Conservation (phyloP, 2,113 vertebrate genomes). For the Lophura nycthemera region DNA sequence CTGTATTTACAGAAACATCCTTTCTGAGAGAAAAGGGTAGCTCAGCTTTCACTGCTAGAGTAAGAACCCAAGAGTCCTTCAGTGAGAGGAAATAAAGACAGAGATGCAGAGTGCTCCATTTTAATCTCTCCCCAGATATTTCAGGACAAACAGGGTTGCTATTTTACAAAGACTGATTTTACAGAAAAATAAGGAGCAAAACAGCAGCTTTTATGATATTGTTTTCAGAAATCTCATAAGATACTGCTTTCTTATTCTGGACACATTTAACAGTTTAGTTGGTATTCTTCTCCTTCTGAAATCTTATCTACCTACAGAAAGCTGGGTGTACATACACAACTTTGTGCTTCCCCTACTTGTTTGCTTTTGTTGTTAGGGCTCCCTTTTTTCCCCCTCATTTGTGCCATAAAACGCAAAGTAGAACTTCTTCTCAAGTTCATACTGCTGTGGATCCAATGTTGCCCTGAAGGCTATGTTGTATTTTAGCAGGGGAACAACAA, state of each 20-base stretch:
- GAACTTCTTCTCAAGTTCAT: neutral
- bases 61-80: neutral
- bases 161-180: neutral
- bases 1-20: neutral
- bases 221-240: neutral
- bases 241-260: neutral
- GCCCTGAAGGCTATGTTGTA: neutral
- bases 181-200: neutral
- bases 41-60: neutral
- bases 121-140: neutral
- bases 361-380: neutral
- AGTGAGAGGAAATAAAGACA: neutral
- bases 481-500: neutral
- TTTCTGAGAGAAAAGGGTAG: neutral
- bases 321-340: fast-evolving
- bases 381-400: neutral
- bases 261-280: neutral
- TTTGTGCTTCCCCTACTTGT: neutral
- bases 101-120: neutral
- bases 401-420: neutral
- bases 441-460: fast-evolving
- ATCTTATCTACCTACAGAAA: neutral
- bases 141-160: neutral
- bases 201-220: neutral
- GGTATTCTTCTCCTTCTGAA: neutral